Evolutionary conservation across 2,113 vertebrate genomes (phyloP).

Genomic region (Phyllopteryx taeniolatus): DNA sequence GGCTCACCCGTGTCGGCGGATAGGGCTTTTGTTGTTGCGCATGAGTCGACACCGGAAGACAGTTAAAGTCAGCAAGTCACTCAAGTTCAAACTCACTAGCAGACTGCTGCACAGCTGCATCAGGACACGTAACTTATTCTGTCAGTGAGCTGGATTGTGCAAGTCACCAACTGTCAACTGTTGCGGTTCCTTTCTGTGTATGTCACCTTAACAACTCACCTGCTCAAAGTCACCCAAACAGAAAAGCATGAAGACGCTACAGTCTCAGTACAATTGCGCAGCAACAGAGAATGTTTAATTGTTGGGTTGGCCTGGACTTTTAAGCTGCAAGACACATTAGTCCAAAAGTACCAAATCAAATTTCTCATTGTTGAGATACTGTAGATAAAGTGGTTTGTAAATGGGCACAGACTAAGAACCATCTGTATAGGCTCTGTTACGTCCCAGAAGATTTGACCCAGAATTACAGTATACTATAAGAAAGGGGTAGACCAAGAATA

Average conservation of each 20-base stretch:
- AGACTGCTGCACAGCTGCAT: not conserved
- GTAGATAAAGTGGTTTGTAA: too few species aligned
- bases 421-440: too few species aligned
- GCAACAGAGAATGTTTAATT: too few species aligned
- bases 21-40: not conserved
- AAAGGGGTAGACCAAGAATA: too few species aligned
- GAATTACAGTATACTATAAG: too few species aligned
- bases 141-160: not conserved
- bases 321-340: not conserved
- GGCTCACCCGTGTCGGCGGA: not conserved
- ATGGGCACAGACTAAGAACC: too few species aligned
- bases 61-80: not conserved
- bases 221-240: not conserved
- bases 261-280: not conserved
- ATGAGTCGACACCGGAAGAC: not conserved
- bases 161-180: not conserved
- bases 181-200: not conserved
- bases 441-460: too few species aligned
- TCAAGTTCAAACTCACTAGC: not conserved
- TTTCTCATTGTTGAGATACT: not conserved
- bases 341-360: not conserved
- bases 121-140: not conserved
- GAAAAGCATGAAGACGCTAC: not conserved
- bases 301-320: too few species aligned
- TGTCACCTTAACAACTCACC: not conserved